Conservation (phyloP, 2,888 invertebrate genomes). For the Rotaria macrura region DNA sequence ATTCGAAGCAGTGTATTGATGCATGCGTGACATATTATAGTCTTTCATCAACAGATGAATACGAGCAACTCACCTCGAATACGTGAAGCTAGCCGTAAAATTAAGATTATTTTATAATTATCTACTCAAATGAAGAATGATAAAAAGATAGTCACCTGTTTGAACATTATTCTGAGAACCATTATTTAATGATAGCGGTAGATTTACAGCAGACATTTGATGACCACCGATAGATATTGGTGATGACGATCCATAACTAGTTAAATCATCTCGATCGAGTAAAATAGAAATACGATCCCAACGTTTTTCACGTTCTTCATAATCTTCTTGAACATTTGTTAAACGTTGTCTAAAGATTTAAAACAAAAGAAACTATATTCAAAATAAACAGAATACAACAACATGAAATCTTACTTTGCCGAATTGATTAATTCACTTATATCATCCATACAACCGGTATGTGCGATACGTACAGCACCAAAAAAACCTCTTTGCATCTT, state of each 20-base stretch:
- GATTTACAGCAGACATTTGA: not conserved
- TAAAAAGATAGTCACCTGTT: not conserved
- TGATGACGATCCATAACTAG: not conserved
- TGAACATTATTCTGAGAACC: not conserved
- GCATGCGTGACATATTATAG: not conserved
- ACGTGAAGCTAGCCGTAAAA: not conserved
- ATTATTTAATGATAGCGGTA: not conserved
- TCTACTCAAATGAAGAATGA: too few species aligned
- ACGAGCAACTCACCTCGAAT: not conserved
- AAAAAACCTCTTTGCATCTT: slow-evolving; percentile 27
- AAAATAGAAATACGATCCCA: not conserved
- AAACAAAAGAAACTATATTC: not conserved
- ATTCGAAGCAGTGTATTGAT: not conserved
- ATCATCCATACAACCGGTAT: slow-evolving; percentile 27
- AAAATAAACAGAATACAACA: not conserved
- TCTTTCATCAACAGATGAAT: not conserved
- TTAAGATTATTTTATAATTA: not conserved
- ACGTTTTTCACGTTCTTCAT: slow-evolving; percentile 17
- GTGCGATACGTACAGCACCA: slow-evolving; percentile 32
- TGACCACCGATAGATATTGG: not conserved
- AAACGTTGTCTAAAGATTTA: not conserved
- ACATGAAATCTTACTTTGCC: not conserved
- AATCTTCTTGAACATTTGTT: not conserved
- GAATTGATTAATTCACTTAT: slow-evolving; percentile 21
- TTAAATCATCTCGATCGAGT: slow-evolving; percentile 8